Conservation (phyloP, 2,113 vertebrate genomes). For the Corvus hawaiiensis region DNA sequence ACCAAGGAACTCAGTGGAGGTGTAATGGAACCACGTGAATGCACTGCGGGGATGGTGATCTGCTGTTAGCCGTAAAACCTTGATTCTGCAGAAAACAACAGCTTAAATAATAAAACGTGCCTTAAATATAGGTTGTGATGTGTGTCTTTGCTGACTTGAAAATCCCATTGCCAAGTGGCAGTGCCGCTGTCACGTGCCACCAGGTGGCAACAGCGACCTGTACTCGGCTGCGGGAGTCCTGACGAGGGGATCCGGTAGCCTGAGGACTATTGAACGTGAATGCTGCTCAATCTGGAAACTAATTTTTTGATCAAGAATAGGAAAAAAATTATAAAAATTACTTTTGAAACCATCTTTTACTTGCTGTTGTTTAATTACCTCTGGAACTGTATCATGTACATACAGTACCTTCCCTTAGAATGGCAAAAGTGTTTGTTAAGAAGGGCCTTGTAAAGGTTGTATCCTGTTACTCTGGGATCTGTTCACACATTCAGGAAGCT, state of each 20-base stretch:
- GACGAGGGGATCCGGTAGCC: neutral
- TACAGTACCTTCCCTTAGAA: neutral
- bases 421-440: neutral
- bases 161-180: neutral
- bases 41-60: neutral
- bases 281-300: neutral
- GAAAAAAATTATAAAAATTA: too few relatives aligned
- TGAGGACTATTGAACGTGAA: rapidly evolving
- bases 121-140: neutral
- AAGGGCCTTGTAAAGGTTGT: neutral
- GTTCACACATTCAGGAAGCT: neutral
- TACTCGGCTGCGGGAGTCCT: too few relatives aligned
- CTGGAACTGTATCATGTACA: neutral
- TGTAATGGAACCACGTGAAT: rapidly evolving
- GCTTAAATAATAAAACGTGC: neutral
- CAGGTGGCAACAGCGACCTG: slow-evolving; percentile 29
- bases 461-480: neutral
- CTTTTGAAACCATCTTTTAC: neutral
- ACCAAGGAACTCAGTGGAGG: too few relatives aligned
- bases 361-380: neutral
- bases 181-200: neutral
- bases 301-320: neutral
- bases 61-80: neutral
- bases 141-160: neutral
- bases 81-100: neutral